Evolutionary conservation across 2,113 vertebrate species (phyloP).

Genomic region (Coreoperca whiteheadi): DNA sequence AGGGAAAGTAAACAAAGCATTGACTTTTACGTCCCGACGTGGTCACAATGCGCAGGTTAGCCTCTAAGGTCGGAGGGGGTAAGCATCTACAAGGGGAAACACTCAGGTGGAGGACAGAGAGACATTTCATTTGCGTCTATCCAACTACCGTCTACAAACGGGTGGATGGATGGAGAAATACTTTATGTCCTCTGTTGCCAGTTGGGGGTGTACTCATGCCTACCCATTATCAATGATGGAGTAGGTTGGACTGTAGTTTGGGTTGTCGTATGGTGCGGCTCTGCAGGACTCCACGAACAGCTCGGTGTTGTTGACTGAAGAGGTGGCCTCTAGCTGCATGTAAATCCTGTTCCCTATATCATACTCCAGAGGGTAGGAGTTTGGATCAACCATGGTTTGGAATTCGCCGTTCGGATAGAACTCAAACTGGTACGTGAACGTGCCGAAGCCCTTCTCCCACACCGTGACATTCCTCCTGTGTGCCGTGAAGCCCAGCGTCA

Average conservation of each 20-base stretch:
- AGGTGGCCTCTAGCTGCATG: slow-evolving; percentile 75
- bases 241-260: slow-evolving; percentile 69
- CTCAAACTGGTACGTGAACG: slow-evolving; percentile 80
- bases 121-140: too few relatives aligned
- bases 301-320: slow-evolving; percentile 70
- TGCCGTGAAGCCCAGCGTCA: slow-evolving; percentile 61
- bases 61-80: too few relatives aligned
- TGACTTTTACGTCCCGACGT: too few relatives aligned
- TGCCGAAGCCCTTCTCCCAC: slow-evolving; percentile 79
- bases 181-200: too few relatives aligned
- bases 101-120: too few relatives aligned
- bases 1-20: neutral
- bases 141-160: neutral
- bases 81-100: too few relatives aligned
- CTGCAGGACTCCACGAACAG: slow-evolving; percentile 84
- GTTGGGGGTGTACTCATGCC: neutral
- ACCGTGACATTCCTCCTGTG: slow-evolving; percentile 67
- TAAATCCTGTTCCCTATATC: slow-evolving; percentile 64
- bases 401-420: slow-evolving; percentile 71
- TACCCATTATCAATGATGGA: slow-evolving; percentile 82
- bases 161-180: neutral
- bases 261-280: slow-evolving; percentile 79
- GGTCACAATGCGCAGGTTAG: too few relatives aligned
- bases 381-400: slow-evolving; percentile 30
- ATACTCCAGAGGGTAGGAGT: slow-evolving; percentile 72